Evolutionary conservation across 1,140 invertebrate species (phyloP).

Genomic region (Eumaeus atala): DNA sequence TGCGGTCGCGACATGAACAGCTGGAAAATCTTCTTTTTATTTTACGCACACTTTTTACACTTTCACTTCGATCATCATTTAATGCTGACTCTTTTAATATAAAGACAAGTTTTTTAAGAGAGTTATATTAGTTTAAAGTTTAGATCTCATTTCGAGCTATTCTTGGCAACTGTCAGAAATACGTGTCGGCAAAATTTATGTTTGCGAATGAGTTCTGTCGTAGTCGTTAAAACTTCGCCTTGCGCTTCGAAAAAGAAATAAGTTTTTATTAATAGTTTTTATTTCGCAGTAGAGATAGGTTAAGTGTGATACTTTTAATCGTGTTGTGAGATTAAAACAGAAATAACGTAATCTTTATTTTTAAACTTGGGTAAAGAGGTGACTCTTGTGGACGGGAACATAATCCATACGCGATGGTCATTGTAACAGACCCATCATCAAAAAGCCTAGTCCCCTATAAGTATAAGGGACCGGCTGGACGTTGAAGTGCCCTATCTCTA

Average conservation of each 20-base stretch:
- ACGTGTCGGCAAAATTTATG: slow-evolving; percentile 39
- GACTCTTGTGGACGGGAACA: too few species aligned
- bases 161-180: slow-evolving; percentile 24
- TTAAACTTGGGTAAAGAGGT: too few species aligned
- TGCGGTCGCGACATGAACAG: slow-evolving; percentile 24
- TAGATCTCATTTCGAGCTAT: slow-evolving; percentile 18
- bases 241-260: slow-evolving; percentile 8
- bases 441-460: too few species aligned
- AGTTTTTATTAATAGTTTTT: slow-evolving; percentile 12
- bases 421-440: too few species aligned
- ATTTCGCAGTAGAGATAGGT: background rate
- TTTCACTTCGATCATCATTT: background rate
- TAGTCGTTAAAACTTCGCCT: slow-evolving; percentile 34
- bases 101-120: slow-evolving; percentile 14
- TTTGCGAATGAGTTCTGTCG: slow-evolving; percentile 36
- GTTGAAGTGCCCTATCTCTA: too few species aligned
- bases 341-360: too few species aligned
- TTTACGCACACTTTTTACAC: slow-evolving; percentile 23
- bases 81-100: background rate
- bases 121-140: slow-evolving; percentile 22
- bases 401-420: too few species aligned
- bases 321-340: too few species aligned
- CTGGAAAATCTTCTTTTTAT: slow-evolving; percentile 27
- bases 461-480: too few species aligned
- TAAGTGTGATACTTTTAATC: background rate